Evolutionary conservation across 1,140 invertebrate species (phyloP), one percentile per base, ranked within the genome.

Genomic region (Pissodes strobi): DNA sequence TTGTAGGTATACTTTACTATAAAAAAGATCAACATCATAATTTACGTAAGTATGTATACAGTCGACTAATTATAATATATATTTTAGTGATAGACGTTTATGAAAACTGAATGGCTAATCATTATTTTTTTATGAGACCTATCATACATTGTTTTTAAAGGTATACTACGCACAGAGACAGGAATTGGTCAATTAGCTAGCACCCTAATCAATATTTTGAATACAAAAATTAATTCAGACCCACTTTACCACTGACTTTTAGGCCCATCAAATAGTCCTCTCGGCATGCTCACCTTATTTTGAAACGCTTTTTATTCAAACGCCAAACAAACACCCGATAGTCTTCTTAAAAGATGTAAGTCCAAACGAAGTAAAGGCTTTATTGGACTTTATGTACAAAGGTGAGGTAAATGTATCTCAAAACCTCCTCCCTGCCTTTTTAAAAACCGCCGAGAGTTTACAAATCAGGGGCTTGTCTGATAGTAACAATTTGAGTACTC

Each of bases 221-320:
- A n/a, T n/a, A n/a, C n/a, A n/a, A n/a, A n/a, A n/a, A n/a, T n/a
- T n/a, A n/a, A n/a, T n/a, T n/a, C n/a, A n/a, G n/a, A n/a, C n/a
- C n/a, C n/a, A n/a, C n/a, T n/a, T n/a, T n/a, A n/a, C 38, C 13
- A 41, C n/a, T 12, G 12, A 51, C 25, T 59, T 65, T 65, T 37
- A 93, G 84, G 93, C 93, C 69, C 94, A 96, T 82, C 93, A 95
- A 82, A 92, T 92, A 58, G 93, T 95, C 79, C 82, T 96, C 51
- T 95, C 93, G 41, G 93, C 94, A 67, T 95, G 93, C 83, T 95
- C 92, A 82, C 91, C 93, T 55, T 96, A 95, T 83, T 96, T 97
- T 81, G 92, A 95, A 84, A 91, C 86, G 79, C 89, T 97, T 80
- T 94, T 97, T 80, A 84, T 94, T 71, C 89, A 92, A 81, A 95